phyloP scores from a whole-genome alignment of 1,140 invertebrate genomes.

The Amyelois transitella region DNA sequence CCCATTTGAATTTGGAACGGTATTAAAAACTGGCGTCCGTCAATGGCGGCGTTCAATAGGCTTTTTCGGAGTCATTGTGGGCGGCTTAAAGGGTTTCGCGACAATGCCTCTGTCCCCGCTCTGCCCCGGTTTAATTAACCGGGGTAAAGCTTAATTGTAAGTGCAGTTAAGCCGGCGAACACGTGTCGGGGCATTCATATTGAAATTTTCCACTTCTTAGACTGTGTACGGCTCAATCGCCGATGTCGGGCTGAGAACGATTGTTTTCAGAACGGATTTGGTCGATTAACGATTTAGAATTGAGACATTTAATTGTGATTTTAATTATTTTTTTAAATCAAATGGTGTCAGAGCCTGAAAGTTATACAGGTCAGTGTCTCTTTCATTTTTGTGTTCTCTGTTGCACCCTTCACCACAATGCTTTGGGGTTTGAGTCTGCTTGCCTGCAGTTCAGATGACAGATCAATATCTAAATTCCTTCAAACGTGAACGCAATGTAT shows the following conservation, averaged over 20 bases:
- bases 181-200: constrained; percentile 42
- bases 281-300: neutral
- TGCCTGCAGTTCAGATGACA: no score
- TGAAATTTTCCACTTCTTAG: constrained; percentile 23
- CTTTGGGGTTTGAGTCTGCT: no score
- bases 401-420: no score
- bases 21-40: constrained; percentile 29
- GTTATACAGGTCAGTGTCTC: no score
- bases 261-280: neutral
- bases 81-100: constrained; percentile 59
- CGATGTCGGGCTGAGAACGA: neutral
- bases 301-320: no score
- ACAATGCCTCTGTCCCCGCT: constrained; percentile 37
- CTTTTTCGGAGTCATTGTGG: constrained; percentile 61
- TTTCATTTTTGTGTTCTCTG: no score
- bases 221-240: constrained; percentile 21
- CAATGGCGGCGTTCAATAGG: constrained; percentile 49
- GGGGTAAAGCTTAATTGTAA: constrained; percentile 69
- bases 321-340: no score
- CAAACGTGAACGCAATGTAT: no score
- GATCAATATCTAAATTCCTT: no score
- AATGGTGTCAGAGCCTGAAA: no score
- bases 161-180: constrained; percentile 61
- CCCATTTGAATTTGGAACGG: neutral
- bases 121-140: constrained; percentile 61